Base-by-base conservation (phyloP, 2,888 invertebrate genomes). In the Piscicola geometra region DNA sequence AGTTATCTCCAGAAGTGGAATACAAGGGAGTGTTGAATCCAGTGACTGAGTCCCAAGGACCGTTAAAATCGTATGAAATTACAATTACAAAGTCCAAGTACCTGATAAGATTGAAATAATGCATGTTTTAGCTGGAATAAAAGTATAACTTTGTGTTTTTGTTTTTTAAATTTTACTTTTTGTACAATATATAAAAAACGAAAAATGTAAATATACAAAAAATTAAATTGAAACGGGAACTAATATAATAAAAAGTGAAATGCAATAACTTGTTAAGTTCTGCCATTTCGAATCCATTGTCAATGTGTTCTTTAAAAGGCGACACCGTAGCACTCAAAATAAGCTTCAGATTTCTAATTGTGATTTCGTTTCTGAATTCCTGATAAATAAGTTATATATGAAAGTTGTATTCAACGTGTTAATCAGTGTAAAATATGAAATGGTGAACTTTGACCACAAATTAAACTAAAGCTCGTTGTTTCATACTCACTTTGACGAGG, bases 291-390 rank as follows among this genome's bases (percentile, higher is more conserved):
- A 82, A 83, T 0, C 81, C 80, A 67, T 79, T 77, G 60, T 80
- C 77, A 60, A 82, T 82, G 77, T 82, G 82, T 77, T 81, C 82
- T 28, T 79, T 80, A 52, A 82, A 82, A 28, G 81, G 81, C 28
- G 83, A 81, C 33, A 82, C 80, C 5, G 83, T 82, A 56, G 81
- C 76, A 5, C 82, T 82, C 64, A 83, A 79, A 18, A 82, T 28
- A n/a, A 82, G 76, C 60, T 78, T 79, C 1, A 79, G 79, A 71
- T 78, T 81, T n/a, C 80, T 81, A 1, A 80, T 79, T 3, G 75
- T 47, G 28, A 73, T 67, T 32, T 35, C 28, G 2, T 73, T n/a
- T 18, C 68, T 9, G 18, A 70, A n/a, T 9, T 41, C 35, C 28
- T 67, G 66, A 2, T 73, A n/a, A n/a, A n/a, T n/a, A n/a, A n/a